Conservation (phyloP, 2,888 invertebrate species). For the Acanthosepion pharaonis region DNA sequence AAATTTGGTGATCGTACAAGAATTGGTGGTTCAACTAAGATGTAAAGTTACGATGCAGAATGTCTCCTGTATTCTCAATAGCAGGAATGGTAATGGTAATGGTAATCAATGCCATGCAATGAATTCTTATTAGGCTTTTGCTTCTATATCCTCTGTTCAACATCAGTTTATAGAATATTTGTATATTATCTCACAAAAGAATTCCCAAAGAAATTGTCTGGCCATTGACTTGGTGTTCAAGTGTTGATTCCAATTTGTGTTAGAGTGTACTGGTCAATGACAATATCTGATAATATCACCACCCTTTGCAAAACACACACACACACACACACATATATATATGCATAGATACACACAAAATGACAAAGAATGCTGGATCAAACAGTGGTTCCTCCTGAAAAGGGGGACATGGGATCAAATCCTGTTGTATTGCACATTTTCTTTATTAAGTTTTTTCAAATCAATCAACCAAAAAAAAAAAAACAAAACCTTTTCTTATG, state of each 20-base stretch:
- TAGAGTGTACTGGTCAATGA: neutral
- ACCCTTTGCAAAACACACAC: neutral
- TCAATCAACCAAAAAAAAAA: no score
- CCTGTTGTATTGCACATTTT: no score
- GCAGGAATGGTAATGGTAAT: neutral
- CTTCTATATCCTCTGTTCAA: neutral
- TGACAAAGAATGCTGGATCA: no score
- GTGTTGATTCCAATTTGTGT: neutral
- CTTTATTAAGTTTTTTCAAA: no score
- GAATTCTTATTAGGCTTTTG: neutral
- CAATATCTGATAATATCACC: neutral
- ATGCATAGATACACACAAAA: no score
- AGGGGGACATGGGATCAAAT: no score
- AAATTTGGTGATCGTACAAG: no score
- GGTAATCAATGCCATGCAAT: neutral
- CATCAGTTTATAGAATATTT: neutral
- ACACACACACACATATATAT: no score
- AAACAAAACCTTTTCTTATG: no score
- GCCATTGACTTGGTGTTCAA: neutral
- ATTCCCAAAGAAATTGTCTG: conserved; percentile 4
- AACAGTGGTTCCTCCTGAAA: no score
- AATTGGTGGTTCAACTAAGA: neutral
- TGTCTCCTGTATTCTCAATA: neutral
- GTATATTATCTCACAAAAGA: neutral
- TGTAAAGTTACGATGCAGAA: neutral